Conservation (phyloP, 1,140 invertebrate species). For the Drosophila repleta region DNA sequence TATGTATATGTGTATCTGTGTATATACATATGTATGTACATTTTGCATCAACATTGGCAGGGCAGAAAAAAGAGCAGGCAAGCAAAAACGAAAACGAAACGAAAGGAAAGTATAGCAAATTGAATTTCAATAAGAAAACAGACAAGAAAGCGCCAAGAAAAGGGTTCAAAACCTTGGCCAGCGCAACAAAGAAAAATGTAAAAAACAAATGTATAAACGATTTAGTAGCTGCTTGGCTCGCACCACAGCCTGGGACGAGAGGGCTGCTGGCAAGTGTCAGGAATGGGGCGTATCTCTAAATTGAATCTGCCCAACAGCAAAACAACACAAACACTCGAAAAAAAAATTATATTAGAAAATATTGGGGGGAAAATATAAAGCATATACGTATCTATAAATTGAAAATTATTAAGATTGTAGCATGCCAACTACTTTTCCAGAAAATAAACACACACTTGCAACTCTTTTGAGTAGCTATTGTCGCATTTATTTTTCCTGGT, state of each 20-base stretch:
- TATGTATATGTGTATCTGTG: not conserved
- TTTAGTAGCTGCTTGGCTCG: conserved; percentile 74
- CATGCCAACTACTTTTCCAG: conserved; percentile 18
- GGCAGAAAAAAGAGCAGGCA: not conserved
- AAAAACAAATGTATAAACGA: conserved; percentile 81
- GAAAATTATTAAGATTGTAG: conserved; percentile 69
- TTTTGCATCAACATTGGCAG: conserved; percentile 12
- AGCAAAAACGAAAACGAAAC: conserved; percentile 34
- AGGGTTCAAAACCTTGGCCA: conserved; percentile 68
- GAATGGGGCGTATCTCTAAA: conserved; percentile 52
- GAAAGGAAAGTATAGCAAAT: conserved; percentile 57
- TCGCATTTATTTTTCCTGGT: not conserved
- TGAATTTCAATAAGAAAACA: conserved; percentile 81
- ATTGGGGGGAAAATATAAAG: conserved; percentile 13
- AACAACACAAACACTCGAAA: conserved; percentile 1
- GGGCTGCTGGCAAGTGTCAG: conserved; percentile 77
- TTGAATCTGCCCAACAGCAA: conserved; percentile 58
- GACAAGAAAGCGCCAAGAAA: conserved; percentile 54
- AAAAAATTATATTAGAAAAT: conserved; percentile 34
- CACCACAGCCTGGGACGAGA: conserved; percentile 51
- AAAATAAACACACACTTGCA: conserved; percentile 24
- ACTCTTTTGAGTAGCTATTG: not conserved
- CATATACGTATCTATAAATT: conserved; percentile 40
- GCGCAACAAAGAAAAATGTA: conserved; percentile 34
- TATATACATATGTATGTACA: conserved; percentile 20